A percentile compares a stretch with the other conserved stretches of the same genome.
These are phyloP conservation scores for Dendrolimus punctatus DNA, from an alignment of 1,140 invertebrate species.

Conservation along the genomic window DNA sequence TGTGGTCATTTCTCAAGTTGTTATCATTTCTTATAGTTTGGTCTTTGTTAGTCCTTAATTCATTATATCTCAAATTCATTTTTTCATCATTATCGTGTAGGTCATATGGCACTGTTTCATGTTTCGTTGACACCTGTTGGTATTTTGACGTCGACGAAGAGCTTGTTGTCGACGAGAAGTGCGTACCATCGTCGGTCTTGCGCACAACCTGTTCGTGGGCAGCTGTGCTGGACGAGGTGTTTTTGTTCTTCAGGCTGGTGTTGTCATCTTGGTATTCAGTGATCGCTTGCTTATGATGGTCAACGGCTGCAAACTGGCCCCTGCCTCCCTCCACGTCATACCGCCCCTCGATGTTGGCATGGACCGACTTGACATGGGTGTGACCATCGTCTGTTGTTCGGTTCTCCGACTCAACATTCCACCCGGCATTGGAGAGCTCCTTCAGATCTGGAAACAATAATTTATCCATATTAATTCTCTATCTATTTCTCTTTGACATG, in stretches of 20 bases:
- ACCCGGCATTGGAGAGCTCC: slow-evolving; percentile 60
- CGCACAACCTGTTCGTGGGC: slow-evolving; percentile 75
- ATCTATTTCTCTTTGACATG: too few relatives aligned
- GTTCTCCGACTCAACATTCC: slow-evolving; percentile 66
- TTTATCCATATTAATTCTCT: too few relatives aligned
- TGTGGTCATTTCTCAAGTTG: too few relatives aligned
- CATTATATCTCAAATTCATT: background rate
- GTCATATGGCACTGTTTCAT: slow-evolving; percentile 48
- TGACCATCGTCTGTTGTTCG: slow-evolving; percentile 61
- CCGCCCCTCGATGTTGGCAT: slow-evolving; percentile 67
- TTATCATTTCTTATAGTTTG: background rate
- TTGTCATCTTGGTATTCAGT: slow-evolving; percentile 76
- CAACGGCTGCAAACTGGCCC: slow-evolving; percentile 74
- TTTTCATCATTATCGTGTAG: slow-evolving; percentile 31
- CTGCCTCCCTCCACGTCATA: slow-evolving; percentile 75
- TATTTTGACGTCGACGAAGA: slow-evolving; percentile 63
- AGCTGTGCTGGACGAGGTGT: slow-evolving; percentile 72
- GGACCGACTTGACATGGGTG: slow-evolving; percentile 51
- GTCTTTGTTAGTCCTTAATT: slow-evolving; percentile 13
- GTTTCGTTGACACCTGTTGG: slow-evolving; percentile 43
- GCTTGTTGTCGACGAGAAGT: slow-evolving; percentile 62
- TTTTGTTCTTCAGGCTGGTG: slow-evolving; percentile 74
- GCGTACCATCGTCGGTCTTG: slow-evolving; percentile 65
- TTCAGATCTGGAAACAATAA: slow-evolving; percentile 55
- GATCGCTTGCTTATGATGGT: slow-evolving; percentile 71